Evolutionary conservation across 2,888 invertebrate species (phyloP).

Genomic region (Dorcus parallelipipedus): DNA sequence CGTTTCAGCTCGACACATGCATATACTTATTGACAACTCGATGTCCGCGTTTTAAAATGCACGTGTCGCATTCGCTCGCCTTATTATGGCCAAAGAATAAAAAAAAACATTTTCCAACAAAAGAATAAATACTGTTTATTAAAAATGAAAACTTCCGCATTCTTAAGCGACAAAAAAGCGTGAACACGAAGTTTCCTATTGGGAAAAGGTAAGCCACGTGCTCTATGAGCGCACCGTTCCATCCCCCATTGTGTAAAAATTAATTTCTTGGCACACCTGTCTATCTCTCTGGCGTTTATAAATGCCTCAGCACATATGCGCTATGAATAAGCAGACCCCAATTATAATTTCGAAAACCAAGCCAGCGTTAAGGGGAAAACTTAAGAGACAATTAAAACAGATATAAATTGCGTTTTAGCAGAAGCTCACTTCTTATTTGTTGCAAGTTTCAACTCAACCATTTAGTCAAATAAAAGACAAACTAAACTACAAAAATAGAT

Average conservation of each 20-base stretch:
- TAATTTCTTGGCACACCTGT: constrained; percentile 29
- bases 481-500: too few relatives aligned
- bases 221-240: constrained; percentile 8
- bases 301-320: constrained; percentile 20
- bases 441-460: too few relatives aligned
- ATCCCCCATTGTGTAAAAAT: constrained; percentile 18
- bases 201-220: constrained; percentile 6
- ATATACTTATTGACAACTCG: neutral
- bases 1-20: neutral
- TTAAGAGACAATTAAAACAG: too few relatives aligned
- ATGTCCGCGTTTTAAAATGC: neutral
- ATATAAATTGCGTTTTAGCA: too few relatives aligned
- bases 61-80: neutral
- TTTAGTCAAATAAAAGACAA: too few relatives aligned
- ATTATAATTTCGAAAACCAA: constrained; percentile 22
- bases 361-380: too few relatives aligned
- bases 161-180: constrained; percentile 16
- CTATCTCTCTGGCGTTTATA: constrained; percentile 24
- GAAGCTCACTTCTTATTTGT: too few relatives aligned
- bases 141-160: constrained; percentile 12
- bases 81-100: neutral
- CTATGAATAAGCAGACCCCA: constrained; percentile 18
- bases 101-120: neutral
- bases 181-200: constrained; percentile 5
- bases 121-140: neutral